Percentiles rank a stretch among this genome's conserved stretches.
These are phyloP conservation scores for Cheilosia grossa DNA, from an alignment of 2,888 invertebrate species.

Conservation along the genomic window DNA sequence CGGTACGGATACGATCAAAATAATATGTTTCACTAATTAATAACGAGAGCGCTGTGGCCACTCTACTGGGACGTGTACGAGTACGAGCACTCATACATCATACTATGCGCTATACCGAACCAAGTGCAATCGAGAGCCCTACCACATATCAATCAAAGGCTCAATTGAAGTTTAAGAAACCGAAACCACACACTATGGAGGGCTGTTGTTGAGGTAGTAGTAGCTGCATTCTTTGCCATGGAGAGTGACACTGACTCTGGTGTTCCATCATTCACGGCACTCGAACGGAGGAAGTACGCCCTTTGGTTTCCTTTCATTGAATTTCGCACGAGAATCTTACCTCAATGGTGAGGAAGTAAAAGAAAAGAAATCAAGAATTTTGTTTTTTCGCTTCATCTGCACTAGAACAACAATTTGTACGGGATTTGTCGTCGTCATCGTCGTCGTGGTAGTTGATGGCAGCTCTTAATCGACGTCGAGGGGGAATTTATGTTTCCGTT, in stretches of 20 bases:
- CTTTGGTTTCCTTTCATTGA: slow-evolving; percentile 67
- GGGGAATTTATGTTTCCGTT: slow-evolving; percentile 72
- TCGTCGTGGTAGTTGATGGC: slow-evolving; percentile 30
- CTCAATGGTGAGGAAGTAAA: slow-evolving; percentile 26
- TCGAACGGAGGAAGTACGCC: slow-evolving; percentile 71
- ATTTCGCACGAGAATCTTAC: slow-evolving; percentile 54
- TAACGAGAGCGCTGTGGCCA: slow-evolving; percentile 49
- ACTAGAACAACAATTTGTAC: slow-evolving; percentile 69
- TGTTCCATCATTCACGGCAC: slow-evolving; percentile 68
- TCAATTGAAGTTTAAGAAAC: slow-evolving; percentile 61
- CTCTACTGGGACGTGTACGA: slow-evolving; percentile 29
- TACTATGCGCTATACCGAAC: neutral
- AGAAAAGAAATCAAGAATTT: slow-evolving; percentile 57
- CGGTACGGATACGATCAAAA: slow-evolving; percentile 27
- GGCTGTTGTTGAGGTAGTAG: slow-evolving; percentile 9
- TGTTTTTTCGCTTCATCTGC: slow-evolving; percentile 22
- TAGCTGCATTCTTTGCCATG: slow-evolving; percentile 42
- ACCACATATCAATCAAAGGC: slow-evolving; percentile 62
- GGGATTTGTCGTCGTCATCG: slow-evolving; percentile 54
- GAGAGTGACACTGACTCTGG: slow-evolving; percentile 59
- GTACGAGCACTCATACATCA: too few relatives aligned
- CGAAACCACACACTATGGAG: slow-evolving; percentile 30
- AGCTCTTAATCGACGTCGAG: slow-evolving; percentile 64
- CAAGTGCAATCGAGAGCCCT: slow-evolving; percentile 51
- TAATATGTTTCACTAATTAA: slow-evolving; percentile 63